These are phyloP conservation scores for Diplogasteroides magnus DNA, from an alignment of 1,140 invertebrate genomes.

Conservation along the genomic window DNA sequence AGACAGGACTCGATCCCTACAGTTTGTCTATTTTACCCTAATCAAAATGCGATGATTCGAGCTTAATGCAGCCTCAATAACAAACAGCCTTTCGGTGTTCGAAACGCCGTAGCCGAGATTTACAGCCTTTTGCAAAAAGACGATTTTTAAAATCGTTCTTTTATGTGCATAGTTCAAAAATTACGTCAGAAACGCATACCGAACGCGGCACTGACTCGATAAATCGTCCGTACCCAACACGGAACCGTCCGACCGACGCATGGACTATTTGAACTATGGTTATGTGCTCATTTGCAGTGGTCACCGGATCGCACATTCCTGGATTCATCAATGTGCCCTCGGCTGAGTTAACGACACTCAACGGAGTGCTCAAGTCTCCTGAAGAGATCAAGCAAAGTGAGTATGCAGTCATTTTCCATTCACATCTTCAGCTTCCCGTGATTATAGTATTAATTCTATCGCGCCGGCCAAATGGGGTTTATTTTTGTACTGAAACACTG, in stretches of 20 bases:
- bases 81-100: too few species aligned
- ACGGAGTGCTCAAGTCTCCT: constrained; percentile 26
- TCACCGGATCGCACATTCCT: constrained; percentile 36
- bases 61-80: not conserved
- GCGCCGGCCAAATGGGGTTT: too few species aligned
- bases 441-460: constrained; percentile 15
- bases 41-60: not conserved
- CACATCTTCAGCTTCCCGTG: too few species aligned
- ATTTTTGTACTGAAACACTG: not conserved
- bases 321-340: constrained; percentile 42
- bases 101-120: too few species aligned
- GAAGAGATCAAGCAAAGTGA: constrained; percentile 30
- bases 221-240: too few species aligned
- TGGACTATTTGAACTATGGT: too few species aligned
- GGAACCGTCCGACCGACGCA: too few species aligned
- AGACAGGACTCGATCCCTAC: constrained; percentile 40
- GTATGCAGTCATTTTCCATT: constrained; percentile 12
- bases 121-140: too few species aligned
- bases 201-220: too few species aligned
- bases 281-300: constrained; percentile 28
- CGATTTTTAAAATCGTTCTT: too few species aligned
- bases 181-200: too few species aligned
- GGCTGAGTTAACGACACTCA: constrained; percentile 28
- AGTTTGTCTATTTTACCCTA: constrained; percentile 15
- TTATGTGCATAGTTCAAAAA: too few species aligned